These are phyloP conservation scores for Torymus tubicola DNA, from an alignment of 2,888 invertebrate genomes.

Conservation along the genomic window DNA sequence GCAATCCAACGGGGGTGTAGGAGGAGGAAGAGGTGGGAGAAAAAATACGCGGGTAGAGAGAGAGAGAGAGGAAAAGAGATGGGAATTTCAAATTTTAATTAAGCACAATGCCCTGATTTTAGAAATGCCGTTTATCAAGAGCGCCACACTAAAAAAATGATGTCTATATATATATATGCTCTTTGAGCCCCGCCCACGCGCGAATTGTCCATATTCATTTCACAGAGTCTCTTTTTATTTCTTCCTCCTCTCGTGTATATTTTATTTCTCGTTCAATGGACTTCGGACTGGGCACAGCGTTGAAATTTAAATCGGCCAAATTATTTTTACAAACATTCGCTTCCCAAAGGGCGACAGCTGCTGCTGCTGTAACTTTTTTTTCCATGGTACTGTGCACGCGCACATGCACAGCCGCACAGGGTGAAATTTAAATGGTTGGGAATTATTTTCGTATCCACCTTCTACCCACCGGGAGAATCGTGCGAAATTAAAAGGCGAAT, in stretches of 20 bases:
- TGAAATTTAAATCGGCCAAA: slow-evolving; percentile 29
- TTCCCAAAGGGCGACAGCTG: background rate
- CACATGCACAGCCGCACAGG: background rate
- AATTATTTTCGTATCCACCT: slow-evolving; percentile 25
- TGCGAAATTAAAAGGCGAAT: background rate
- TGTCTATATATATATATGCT: background rate
- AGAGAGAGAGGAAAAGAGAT: background rate
- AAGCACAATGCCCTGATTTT: slow-evolving; percentile 31
- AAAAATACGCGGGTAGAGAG: background rate
- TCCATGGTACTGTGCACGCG: background rate
- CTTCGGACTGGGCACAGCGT: slow-evolving; percentile 7
- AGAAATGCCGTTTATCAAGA: background rate
- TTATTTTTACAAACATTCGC: slow-evolving; percentile 33
- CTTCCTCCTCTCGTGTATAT: background rate
- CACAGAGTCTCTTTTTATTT: slow-evolving; percentile 6
- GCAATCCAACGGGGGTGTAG: background rate
- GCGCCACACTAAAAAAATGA: slow-evolving; percentile 34
- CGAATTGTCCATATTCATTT: slow-evolving; percentile 38
- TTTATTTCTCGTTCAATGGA: background rate
- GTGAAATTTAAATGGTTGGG: slow-evolving; percentile 34
- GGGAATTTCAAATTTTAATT: slow-evolving; percentile 48
- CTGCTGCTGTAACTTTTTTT: slow-evolving; percentile 15
- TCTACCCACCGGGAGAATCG: slow-evolving; percentile 7
- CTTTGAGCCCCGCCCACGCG: slow-evolving; percentile 7
- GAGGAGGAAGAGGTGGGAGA: too few species aligned